Conservation (phyloP, 2,797 vertebrate genomes). For the Notamacropus eugenii region DNA sequence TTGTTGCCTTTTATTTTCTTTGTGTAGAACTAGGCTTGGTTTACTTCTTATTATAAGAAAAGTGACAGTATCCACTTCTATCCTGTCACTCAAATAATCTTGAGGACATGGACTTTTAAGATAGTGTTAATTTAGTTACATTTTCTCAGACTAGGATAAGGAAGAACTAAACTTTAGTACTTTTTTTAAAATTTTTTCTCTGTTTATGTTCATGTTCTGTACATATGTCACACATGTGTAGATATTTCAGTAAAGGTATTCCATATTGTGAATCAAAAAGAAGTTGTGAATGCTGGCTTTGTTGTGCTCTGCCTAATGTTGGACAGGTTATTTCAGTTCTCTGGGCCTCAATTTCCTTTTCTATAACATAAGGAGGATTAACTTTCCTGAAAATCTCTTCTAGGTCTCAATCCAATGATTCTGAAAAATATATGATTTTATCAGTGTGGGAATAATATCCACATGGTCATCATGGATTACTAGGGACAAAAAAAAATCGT, state of each 20-base stretch:
- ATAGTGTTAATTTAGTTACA: not conserved
- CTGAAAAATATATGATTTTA: not conserved
- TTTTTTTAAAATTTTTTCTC: not conserved
- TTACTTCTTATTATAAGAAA: constrained; percentile 15
- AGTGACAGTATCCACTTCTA: not conserved
- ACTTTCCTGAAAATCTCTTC: not conserved
- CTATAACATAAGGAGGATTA: not conserved
- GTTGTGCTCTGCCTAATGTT: not conserved
- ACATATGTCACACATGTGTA: not conserved
- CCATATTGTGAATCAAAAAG: not conserved
- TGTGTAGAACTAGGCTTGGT: not conserved
- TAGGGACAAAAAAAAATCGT: not conserved
- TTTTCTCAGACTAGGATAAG: constrained; percentile 24
- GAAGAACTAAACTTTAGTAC: not conserved
- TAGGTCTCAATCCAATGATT: not conserved
- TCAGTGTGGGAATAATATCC: not conserved
- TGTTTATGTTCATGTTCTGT: constrained; percentile 1
- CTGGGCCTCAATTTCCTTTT: not conserved
- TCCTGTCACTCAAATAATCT: not conserved
- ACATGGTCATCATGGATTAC: not conserved
- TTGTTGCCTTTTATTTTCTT: not conserved
- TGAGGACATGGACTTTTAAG: not conserved
- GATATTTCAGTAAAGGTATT: not conserved
- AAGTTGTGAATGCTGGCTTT: not conserved
- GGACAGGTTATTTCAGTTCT: not conserved